Percentiles rank a stretch among this genome's conserved stretches.
Evolutionary conservation across 2,888 invertebrate genomes (phyloP).

Genomic region (Rapana venosa): DNA sequence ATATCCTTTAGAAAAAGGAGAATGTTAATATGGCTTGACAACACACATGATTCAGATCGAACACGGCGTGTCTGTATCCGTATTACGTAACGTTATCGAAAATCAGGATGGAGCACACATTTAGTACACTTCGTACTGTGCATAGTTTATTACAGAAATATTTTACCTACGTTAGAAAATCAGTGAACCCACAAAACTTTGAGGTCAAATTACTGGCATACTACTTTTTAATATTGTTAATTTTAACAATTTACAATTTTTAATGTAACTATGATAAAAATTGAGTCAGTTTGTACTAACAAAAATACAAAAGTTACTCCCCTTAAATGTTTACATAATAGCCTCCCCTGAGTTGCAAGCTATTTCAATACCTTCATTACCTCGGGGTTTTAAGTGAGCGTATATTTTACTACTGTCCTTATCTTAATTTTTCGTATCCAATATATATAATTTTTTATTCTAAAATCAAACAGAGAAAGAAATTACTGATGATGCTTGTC

Average conservation of each 20-base stretch:
- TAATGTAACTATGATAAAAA: not conserved
- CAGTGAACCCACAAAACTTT: not conserved
- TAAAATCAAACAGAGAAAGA: not conserved
- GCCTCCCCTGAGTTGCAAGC: not conserved
- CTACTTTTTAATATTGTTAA: not conserved
- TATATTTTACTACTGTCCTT: not conserved
- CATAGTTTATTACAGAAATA: not conserved
- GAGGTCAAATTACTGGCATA: not conserved
- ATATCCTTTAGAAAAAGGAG: conserved; percentile 21
- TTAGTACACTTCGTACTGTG: not conserved
- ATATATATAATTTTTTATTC: not conserved
- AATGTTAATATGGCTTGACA: conserved; percentile 27
- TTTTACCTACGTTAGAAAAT: not conserved
- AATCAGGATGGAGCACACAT: not conserved
- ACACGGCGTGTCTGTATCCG: not conserved
- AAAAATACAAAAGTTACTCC: not conserved
- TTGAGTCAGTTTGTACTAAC: not conserved
- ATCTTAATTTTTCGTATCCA: not conserved
- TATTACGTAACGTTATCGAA: not conserved
- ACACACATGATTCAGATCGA: conserved; percentile 24
- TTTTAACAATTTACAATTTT: not conserved
- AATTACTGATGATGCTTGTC: not conserved
- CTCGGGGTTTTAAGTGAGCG: no score
- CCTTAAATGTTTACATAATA: not conserved
- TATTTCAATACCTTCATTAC: not conserved